These are phyloP conservation scores for Watsonalla cultraria DNA, from an alignment of 2,888 invertebrate genomes.

Conservation along the genomic window DNA sequence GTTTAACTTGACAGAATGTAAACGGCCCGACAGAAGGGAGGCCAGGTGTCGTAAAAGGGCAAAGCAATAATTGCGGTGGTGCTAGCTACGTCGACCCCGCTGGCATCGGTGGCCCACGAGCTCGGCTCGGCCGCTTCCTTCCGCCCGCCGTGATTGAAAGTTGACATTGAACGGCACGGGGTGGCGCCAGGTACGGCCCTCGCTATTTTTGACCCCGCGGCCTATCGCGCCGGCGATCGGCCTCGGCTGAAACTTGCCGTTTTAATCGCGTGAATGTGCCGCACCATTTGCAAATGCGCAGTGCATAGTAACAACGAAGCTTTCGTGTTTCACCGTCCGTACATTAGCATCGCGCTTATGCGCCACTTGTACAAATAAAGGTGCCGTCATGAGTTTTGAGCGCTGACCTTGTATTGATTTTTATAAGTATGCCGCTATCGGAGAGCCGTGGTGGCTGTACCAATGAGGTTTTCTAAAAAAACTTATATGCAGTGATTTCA, in stretches of 20 bases:
- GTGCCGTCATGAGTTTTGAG: constrained; percentile 7
- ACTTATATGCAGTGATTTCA: too few relatives aligned
- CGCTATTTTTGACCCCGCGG: constrained; percentile 73
- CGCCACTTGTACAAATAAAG: constrained; percentile 40
- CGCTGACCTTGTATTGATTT: constrained; percentile 5
- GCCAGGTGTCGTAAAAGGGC: constrained; percentile 51
- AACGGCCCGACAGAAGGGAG: constrained; percentile 51
- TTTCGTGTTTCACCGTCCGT: constrained; percentile 48
- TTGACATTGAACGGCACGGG: constrained; percentile 71
- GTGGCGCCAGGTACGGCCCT: constrained; percentile 74
- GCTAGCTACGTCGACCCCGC: constrained; percentile 21
- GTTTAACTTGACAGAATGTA: constrained; percentile 60
- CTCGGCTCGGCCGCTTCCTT: constrained; percentile 58
- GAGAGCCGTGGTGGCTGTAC: too few relatives aligned
- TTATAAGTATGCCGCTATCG: background rate
- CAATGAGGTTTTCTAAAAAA: too few relatives aligned
- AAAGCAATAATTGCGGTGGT: constrained; percentile 57
- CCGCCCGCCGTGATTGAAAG: constrained; percentile 71
- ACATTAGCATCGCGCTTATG: constrained; percentile 48
- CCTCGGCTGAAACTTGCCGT: constrained; percentile 67
- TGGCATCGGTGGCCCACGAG: constrained; percentile 59
- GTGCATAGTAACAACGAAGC: constrained; percentile 42
- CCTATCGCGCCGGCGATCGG: constrained; percentile 74
- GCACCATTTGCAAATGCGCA: constrained; percentile 62
- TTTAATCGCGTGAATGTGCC: constrained; percentile 70